These are phyloP conservation scores for Brachypteracias leptosomus DNA, from an alignment of 2,113 vertebrate genomes.

Conservation along the genomic window DNA sequence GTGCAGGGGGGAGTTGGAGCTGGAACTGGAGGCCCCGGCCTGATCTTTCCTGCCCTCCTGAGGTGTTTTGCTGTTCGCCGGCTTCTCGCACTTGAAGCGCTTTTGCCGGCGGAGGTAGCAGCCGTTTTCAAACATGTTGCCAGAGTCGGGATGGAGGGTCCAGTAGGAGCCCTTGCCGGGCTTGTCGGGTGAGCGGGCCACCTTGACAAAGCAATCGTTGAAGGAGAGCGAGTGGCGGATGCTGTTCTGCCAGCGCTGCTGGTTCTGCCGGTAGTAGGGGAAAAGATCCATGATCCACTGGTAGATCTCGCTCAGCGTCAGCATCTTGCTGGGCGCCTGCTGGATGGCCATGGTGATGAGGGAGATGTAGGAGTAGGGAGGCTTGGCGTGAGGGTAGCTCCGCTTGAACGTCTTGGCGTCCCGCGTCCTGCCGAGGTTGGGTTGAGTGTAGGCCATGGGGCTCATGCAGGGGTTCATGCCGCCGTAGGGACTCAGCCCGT, in stretches of 20 bases:
- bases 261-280: conserved; percentile 96
- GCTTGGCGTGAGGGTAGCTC: conserved; percentile 97
- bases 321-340: conserved; percentile 96
- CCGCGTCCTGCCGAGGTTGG: conserved; percentile 82
- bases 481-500: conserved; percentile 86
- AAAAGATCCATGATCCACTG: conserved; percentile 99
- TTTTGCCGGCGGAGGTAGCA: conserved; percentile 97
- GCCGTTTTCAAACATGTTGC: conserved; percentile 99
- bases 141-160: conserved; percentile 96
- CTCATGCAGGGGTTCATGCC: conserved; percentile 92
- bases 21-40: conserved; percentile 63
- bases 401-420: conserved; percentile 91
- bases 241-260: conserved; percentile 99
- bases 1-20: conserved; percentile 78
- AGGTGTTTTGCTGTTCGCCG: conserved; percentile 71
- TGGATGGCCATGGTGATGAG: conserved; percentile 99
- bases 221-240: conserved; percentile 97
- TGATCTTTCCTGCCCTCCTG: conserved; percentile 75
- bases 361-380: conserved; percentile 97
- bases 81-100: conserved; percentile 96
- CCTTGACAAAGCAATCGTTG: conserved; percentile 98
- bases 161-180: conserved; percentile 98
- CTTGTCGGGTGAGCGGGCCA: conserved; percentile 96
- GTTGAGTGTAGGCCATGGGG: conserved; percentile 86
- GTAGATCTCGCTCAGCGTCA: conserved; percentile 97